Percentiles rank a stretch among this genome's conserved stretches.
Evolutionary conservation across 2,113 vertebrate species (phyloP).

Genomic region (Macheiramphus alcinus): DNA sequence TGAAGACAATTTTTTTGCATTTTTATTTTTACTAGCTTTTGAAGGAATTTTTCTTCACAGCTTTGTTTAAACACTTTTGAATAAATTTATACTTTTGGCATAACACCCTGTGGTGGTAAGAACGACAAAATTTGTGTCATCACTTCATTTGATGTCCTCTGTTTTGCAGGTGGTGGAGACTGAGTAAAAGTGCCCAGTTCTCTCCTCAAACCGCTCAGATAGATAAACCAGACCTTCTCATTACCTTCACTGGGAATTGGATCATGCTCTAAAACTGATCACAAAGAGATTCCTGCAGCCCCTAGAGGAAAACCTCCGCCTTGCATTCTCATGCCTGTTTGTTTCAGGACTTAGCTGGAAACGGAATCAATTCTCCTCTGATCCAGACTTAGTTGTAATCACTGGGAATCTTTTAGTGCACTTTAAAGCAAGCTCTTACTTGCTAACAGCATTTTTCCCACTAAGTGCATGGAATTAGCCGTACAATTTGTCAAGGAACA

Average conservation of each 20-base stretch:
- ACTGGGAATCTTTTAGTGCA: neutral
- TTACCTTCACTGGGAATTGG: neutral
- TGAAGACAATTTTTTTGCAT: neutral
- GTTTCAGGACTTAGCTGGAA: neutral
- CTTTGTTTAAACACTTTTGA: neutral
- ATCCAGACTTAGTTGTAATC: neutral
- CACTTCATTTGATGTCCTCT: neutral
- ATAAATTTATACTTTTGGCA: neutral
- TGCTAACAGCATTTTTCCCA: neutral
- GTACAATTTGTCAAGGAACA: neutral
- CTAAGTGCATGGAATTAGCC: neutral
- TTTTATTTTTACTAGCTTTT: neutral
- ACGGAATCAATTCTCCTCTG: neutral
- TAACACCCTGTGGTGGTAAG: fast-evolving
- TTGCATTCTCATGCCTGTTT: neutral
- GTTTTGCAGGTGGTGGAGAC: neutral
- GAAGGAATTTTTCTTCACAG: neutral
- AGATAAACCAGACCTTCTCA: neutral
- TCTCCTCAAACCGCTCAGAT: neutral
- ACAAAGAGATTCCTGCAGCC: neutral
- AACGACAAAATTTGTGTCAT: fast-evolving
- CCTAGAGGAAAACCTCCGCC: neutral
- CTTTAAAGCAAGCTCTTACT: neutral
- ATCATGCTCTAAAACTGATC: neutral
- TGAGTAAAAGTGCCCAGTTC: neutral